Evolutionary conservation across 2,888 invertebrate species (phyloP).

Genomic region (Nebria salina): DNA sequence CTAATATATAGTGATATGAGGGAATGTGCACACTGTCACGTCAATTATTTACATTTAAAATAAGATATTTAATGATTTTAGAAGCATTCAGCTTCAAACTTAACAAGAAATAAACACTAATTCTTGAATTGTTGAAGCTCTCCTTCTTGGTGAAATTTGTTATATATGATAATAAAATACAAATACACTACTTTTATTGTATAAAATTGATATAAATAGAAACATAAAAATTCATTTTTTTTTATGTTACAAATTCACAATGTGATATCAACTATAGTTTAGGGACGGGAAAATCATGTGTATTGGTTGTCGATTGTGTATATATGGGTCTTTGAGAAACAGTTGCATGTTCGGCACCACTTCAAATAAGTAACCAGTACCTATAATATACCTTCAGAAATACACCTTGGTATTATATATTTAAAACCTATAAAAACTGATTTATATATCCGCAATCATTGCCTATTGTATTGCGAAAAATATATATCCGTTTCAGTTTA

Average conservation of each 20-base stretch:
- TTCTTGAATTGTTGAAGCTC: no score
- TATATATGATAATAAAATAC: no score
- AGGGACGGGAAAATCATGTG: not conserved
- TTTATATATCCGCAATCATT: conserved; percentile 27
- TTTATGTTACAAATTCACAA: not conserved
- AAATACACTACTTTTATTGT: no score
- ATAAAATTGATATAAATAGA: no score
- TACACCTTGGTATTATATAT: not conserved
- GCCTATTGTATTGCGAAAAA: not conserved
- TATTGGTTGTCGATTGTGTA: conserved; percentile 2
- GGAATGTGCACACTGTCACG: not conserved
- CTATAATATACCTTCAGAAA: not conserved
- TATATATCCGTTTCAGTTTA: not conserved
- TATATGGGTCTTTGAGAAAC: not conserved
- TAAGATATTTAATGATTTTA: no score
- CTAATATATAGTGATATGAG: not conserved
- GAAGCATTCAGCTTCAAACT: no score
- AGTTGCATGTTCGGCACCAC: conserved; percentile 4
- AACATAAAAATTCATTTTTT: no score
- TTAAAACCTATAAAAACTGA: conserved; percentile 21
- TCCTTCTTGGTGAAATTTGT: no score
- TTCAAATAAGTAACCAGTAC: conserved; percentile 5
- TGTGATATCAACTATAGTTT: not conserved
- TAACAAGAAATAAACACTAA: no score
- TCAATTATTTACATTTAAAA: no score